Evolutionary conservation across 2,888 invertebrate species (phyloP).

Genomic region (Eilema depressum): DNA sequence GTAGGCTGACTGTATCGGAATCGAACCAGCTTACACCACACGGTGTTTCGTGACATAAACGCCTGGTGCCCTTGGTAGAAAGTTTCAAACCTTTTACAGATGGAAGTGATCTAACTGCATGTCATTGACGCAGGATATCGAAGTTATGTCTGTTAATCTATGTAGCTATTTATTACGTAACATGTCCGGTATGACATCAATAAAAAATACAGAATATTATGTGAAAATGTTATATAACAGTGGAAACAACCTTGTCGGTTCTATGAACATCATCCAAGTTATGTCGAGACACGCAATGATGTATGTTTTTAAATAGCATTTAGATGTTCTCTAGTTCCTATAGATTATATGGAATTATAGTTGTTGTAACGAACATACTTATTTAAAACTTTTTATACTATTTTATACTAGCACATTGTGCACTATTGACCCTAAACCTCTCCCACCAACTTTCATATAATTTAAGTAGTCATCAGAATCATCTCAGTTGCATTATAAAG

Average conservation of each 20-base stretch:
- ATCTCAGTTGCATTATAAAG: too few relatives aligned
- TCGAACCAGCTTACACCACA: not conserved
- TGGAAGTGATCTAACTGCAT: not conserved
- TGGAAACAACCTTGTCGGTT: not conserved
- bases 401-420: too few relatives aligned
- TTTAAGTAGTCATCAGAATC: too few relatives aligned
- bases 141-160: not conserved
- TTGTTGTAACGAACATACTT: not conserved
- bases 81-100: not conserved
- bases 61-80: not conserved
- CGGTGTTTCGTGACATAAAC: too few relatives aligned
- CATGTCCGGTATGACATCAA: slow-evolving; percentile 4
- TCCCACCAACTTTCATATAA: too few relatives aligned
- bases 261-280: not conserved
- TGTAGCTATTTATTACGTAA: slow-evolving; percentile 11
- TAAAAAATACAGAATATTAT: not conserved
- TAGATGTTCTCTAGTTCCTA: not conserved
- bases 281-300: not conserved
- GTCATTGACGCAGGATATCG: not conserved
- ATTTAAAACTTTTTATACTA: too few relatives aligned
- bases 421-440: too few relatives aligned
- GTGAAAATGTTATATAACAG: slow-evolving; percentile 5
- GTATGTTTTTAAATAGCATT: not conserved
- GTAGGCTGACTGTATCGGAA: not conserved
- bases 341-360: too few relatives aligned